Percentiles rank a stretch among this genome's conserved stretches.
Evolutionary conservation across 2,113 vertebrate species (phyloP).

Genomic region (Myotis brandtii): DNA sequence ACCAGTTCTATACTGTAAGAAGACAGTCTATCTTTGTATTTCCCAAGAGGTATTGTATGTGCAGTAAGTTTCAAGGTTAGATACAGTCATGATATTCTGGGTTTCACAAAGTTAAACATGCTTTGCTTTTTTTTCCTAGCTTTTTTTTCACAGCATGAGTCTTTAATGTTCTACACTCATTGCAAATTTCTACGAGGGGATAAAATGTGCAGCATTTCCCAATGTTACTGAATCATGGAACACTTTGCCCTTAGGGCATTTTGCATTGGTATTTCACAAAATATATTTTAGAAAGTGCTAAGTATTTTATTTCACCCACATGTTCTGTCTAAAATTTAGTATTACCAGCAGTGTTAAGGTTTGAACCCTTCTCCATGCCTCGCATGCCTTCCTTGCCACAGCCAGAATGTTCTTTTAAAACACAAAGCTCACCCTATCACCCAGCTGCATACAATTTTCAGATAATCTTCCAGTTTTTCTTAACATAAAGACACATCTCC

Average conservation of each 20-base stretch:
- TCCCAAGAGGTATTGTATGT: background rate
- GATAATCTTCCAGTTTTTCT: background rate
- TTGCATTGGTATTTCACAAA: background rate
- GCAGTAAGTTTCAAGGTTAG: constrained; percentile 23
- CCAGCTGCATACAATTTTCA: background rate
- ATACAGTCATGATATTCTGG: background rate
- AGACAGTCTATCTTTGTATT: background rate
- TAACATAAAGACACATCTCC: background rate
- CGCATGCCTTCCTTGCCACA: background rate
- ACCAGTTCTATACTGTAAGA: background rate
- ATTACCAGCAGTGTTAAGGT: background rate
- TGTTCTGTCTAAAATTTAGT: background rate
- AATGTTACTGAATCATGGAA: background rate
- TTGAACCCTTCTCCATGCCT: background rate
- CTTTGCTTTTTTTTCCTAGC: background rate
- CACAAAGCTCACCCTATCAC: background rate
- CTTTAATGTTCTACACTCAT: background rate
- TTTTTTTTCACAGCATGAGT: background rate
- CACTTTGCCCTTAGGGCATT: background rate
- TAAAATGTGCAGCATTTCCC: background rate
- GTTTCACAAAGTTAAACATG: background rate
- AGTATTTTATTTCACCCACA: background rate
- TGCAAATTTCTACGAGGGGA: background rate
- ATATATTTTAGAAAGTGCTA: background rate
- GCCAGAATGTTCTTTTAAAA: background rate